Evolutionary conservation across 2,113 vertebrate genomes (phyloP).

Genomic region (Myiopsitta monachus): DNA sequence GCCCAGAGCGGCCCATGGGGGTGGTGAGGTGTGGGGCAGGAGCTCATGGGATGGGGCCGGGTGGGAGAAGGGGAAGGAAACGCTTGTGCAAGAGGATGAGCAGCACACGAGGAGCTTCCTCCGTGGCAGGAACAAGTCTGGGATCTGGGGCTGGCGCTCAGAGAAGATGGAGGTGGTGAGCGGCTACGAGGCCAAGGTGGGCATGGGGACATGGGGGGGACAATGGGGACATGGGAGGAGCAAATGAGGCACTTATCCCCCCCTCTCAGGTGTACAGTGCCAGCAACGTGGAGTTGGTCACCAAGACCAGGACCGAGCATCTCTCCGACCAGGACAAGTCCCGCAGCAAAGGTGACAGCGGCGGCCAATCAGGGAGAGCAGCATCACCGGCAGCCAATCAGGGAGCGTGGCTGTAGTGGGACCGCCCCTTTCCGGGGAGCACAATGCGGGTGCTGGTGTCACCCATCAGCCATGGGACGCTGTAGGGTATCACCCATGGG

Average conservation of each 20-base stretch:
- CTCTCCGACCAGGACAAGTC: conserved; percentile 94
- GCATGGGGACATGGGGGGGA: fast-evolving
- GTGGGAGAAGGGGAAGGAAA: fast-evolving
- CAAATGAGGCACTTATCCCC: not conserved
- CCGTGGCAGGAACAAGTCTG: conserved; percentile 88
- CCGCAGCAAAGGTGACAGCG: conserved; percentile 86
- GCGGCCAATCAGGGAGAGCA: not conserved
- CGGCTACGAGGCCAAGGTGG: conserved; percentile 94
- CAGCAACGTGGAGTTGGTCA: conserved; percentile 95
- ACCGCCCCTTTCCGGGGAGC: not conserved
- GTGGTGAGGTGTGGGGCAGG: too few species aligned
- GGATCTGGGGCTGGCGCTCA: conserved; percentile 97
- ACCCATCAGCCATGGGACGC: too few species aligned
- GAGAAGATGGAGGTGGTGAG: conserved; percentile 92
- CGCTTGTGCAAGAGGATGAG: not conserved
- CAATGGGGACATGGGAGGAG: not conserved
- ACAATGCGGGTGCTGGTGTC: not conserved
- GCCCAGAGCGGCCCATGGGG: too few species aligned
- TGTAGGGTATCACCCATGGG: not conserved
- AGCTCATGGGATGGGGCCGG: fast-evolving
- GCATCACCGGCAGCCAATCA: not conserved
- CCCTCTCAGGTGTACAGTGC: conserved; percentile 89
- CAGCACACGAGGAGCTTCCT: not conserved
- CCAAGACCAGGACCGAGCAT: conserved; percentile 93
- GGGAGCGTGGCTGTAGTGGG: not conserved